A percentile compares a stretch with the other conserved stretches of the same genome.
These are phyloP conservation scores for Notodonta ziczac DNA, from an alignment of 2,888 invertebrate genomes.

Conservation along the genomic window DNA sequence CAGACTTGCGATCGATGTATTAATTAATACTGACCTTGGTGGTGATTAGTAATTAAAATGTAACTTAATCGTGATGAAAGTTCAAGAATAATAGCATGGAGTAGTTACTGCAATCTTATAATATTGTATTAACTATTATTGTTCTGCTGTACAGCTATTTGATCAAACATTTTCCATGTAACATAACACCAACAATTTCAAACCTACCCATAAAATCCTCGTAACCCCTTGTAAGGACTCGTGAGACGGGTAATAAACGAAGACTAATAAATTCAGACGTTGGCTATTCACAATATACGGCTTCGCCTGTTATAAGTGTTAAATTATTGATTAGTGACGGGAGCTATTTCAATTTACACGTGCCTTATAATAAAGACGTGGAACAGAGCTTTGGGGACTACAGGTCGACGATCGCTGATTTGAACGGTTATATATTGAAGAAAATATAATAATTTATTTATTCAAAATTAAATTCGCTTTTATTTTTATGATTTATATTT, in stretches of 20 bases:
- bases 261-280: slow-evolving; percentile 10
- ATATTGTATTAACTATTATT: too few species aligned
- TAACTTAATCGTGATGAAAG: too few species aligned
- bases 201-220: slow-evolving; percentile 7
- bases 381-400: neutral
- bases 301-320: slow-evolving; percentile 6
- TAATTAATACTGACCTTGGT: too few species aligned
- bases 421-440: neutral
- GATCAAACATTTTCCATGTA: neutral
- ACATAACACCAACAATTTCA: neutral
- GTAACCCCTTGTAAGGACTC: slow-evolving; percentile 1
- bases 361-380: neutral
- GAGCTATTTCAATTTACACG: slow-evolving; percentile 4
- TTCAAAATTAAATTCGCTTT: too few species aligned
- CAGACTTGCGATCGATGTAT: too few species aligned
- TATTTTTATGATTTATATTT: too few species aligned
- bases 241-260: slow-evolving; percentile 6
- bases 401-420: neutral
- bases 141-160: too few species aligned
- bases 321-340: slow-evolving; percentile 7
- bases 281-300: neutral
- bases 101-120: too few species aligned
- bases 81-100: too few species aligned
- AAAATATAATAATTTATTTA: neutral
- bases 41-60: too few species aligned